phyloP scores from a whole-genome alignment of 2,113 vertebrate species.

The Typhlomys cinereus region DNA sequence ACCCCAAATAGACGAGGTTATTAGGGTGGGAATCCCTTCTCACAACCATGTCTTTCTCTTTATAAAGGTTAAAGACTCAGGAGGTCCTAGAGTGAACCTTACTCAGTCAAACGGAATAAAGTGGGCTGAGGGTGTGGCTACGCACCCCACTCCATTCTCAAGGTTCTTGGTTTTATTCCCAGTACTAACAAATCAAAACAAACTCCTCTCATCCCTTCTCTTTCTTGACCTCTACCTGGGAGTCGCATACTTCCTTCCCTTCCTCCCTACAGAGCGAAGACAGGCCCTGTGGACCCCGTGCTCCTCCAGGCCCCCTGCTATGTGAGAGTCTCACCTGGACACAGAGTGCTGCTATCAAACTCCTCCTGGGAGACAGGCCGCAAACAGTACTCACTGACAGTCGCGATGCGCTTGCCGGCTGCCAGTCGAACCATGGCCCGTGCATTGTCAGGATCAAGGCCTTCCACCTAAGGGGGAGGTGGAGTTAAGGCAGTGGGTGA shows the following conservation, averaged over 20 bases:
- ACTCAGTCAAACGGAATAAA: slow-evolving; percentile 15
- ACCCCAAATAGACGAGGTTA: background rate
- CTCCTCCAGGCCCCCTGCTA: background rate
- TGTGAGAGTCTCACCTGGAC: slow-evolving; percentile 82
- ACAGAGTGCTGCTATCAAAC: slow-evolving; percentile 87
- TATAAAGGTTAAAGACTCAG: slow-evolving; percentile 27
- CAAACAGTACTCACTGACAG: slow-evolving; percentile 89
- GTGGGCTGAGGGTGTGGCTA: background rate
- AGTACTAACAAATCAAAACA: background rate
- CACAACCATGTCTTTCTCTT: background rate
- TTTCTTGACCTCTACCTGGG: background rate
- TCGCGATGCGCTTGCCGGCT: slow-evolving; percentile 85
- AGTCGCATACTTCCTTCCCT: background rate
- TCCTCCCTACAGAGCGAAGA: background rate
- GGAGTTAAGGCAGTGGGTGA: background rate
- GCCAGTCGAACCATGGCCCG: slow-evolving; percentile 91
- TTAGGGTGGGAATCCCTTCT: background rate
- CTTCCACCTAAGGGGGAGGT: slow-evolving; percentile 87
- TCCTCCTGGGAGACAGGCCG: slow-evolving; percentile 87
- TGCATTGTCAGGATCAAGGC: slow-evolving; percentile 92
- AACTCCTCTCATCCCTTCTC: background rate
- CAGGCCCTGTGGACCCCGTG: background rate
- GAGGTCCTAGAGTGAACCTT: background rate
- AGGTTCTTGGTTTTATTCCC: background rate
- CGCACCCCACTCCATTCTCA: background rate